A percentile compares a stretch with the other conserved stretches of the same genome.
Evolutionary conservation across 2,113 vertebrate genomes (phyloP).

Genomic region (Neogobius melanostomus): DNA sequence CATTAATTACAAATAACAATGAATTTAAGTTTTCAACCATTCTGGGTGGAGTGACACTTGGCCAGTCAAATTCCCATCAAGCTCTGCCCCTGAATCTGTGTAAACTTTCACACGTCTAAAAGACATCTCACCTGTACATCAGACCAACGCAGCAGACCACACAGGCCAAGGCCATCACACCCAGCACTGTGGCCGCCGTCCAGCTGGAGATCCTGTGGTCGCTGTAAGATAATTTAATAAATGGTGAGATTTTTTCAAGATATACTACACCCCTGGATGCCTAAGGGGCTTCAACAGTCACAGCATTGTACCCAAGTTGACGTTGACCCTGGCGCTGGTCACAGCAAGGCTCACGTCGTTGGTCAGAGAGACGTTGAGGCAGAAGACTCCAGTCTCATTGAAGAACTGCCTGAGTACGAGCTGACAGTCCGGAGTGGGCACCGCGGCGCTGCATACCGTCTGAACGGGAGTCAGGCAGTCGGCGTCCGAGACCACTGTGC

Average conservation of each 20-base stretch:
- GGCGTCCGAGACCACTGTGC: constrained; percentile 86
- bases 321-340: constrained; percentile 82
- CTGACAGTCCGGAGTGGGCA: constrained; percentile 83
- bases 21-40: too few relatives aligned
- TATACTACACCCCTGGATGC: background rate
- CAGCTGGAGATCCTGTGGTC: constrained; percentile 59
- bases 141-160: constrained; percentile 77
- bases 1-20: too few relatives aligned
- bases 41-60: too few relatives aligned
- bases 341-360: constrained; percentile 87
- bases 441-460: constrained; percentile 78
- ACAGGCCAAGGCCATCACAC: constrained; percentile 74
- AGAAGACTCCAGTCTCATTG: constrained; percentile 86
- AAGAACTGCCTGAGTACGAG: constrained; percentile 87
- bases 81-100: background rate
- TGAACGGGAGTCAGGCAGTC: constrained; percentile 82
- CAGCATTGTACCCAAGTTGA: constrained; percentile 73
- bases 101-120: background rate
- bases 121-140: constrained; percentile 80
- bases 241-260: background rate
- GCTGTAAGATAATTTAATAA: constrained; percentile 50
- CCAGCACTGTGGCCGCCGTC: constrained; percentile 74
- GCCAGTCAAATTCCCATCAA: too few relatives aligned
- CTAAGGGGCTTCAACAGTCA: too few relatives aligned
- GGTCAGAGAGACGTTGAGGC: constrained; percentile 90